phyloP scores from a whole-genome alignment of 2,888 invertebrate species.

The Ormyrus nitidulus region DNA sequence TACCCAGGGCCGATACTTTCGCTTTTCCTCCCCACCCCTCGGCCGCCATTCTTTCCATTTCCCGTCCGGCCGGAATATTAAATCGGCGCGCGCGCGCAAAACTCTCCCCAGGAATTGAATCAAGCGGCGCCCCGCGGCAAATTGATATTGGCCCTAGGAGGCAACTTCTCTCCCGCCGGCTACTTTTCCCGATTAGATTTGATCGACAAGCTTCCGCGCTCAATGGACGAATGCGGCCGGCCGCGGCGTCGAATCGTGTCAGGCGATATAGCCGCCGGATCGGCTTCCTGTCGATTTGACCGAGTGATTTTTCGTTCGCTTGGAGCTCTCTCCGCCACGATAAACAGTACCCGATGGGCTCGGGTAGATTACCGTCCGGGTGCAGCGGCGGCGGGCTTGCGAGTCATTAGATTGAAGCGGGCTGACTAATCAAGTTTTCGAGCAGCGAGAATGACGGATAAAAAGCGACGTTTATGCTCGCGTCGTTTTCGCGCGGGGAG shows the following conservation, averaged over 20 bases:
- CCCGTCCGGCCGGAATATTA: conserved; percentile 10
- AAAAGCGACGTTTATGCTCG: no score
- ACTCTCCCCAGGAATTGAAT: conserved; percentile 1
- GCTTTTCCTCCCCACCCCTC: neutral
- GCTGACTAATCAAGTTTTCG: no score
- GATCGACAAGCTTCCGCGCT: conserved; percentile 12
- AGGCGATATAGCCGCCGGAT: neutral
- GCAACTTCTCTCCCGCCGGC: conserved; percentile 10
- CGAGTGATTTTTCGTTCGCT: no score
- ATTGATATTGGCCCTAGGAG: conserved; percentile 33
- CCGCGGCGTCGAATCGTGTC: neutral
- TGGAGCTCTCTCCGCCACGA: no score
- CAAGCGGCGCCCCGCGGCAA: neutral
- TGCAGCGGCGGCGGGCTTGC: no score
- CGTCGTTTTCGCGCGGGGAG: no score
- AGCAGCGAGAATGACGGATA: no score
- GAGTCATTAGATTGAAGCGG: no score
- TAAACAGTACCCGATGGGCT: no score
- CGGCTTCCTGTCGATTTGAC: no score
- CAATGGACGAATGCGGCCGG: neutral
- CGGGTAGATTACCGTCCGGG: no score
- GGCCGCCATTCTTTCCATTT: conserved; percentile 17
- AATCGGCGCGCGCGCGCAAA: conserved; percentile 7
- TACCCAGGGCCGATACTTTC: conserved; percentile 1
- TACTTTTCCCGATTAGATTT: conserved; percentile 43